Evolutionary conservation across 2,888 invertebrate genomes (phyloP), one percentile per base, ranked within the genome.

Genomic region (Petrolisthes cinctipes): DNA sequence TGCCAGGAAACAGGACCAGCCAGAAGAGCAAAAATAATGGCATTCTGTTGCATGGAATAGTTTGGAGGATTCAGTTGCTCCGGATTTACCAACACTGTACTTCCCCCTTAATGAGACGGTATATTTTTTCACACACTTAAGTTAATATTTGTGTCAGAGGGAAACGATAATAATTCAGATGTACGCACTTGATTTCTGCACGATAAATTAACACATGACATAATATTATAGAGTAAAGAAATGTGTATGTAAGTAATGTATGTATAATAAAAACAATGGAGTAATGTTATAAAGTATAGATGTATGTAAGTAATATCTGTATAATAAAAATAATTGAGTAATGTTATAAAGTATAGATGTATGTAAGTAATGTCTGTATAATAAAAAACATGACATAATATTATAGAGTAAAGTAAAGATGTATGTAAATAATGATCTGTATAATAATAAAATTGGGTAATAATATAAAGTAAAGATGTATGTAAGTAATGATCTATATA

Each of bases 271-370:
- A 37, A 37, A 37, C 2, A 37, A 37, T 37, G 37, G 37, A 37
- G 37, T 37, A 37, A 37, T 37, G 37, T 37, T 37, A 37, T 37
- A 37, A 37, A 54, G n/a, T 54, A 56, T 54, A 79, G 54, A 56
- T 79, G 56, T 53, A 54, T n/a, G 78, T 9, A 79, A 56, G 56
- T 66, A 14, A 66, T 79, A 53, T 56, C 78, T 79, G 78, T 79
- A 54, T 79, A 79, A 75, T 75, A 75, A 14, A 37, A 37, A 37
- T 37, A 37, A 37, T 37, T 0, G 37, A 37, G 37, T 37, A 37
- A 37, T 37, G 37, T 37, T 37, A 37, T 37, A 37, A 37, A 54
- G n/a, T 54, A 56, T 54, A 79, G 54, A 56, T 79, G 56, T 53
- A 54, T n/a, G 78, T 9, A 37, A 37, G 37, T 37, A 37, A n/a